Base-by-base conservation (phyloP, 2,113 vertebrate genomes). In the Amblyopsis rosae region DNA sequence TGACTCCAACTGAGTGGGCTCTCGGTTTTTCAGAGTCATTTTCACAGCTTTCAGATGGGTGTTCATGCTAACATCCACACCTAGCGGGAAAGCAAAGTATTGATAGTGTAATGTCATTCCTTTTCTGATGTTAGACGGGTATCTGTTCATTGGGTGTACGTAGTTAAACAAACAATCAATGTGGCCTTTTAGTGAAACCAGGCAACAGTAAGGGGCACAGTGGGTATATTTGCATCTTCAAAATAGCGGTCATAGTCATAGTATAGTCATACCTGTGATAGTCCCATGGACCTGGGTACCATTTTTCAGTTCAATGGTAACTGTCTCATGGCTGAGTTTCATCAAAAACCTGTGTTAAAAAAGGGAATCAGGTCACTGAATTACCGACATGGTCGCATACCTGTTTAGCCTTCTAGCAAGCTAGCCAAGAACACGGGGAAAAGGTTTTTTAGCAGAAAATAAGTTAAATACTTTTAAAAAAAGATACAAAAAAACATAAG, bases 291-390 rank as follows among this genome's bases (percentile, higher is more conserved):
- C 98, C 82, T 99, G 98, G 1, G 98, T 99, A 65, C 97, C 98
- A 49, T 99, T 99, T 90, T 99, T 99, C 89, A 99, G 89, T 59
- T 99, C 98, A 58, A 99, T 98, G 48, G 98, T 99, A 32, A 99
- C 97, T 2, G 98, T 99, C 92, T 99, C 98, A 41, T 99, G 98
- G 84, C 98, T 99, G 91, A 99, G 86, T 84, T 99, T 99, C 98
- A 99, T 99, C 76, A 99, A 92, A 94, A 99, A 99, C 70, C 98
- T 99, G 67, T 0, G 17, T 1, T 3, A 60, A 59, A 60, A 35
- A 1, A 77, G 33, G 48, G 62, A 13, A 77, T 11, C 46, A 70
- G 3, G 17, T 69, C n/a, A 48, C 11, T 35, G 13, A 17, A 10
- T 3, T 11, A 0, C 1, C 35, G 19, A 41, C 4, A 41, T 5